phyloP scores from a whole-genome alignment of 2,797 vertebrate genomes.

The Scolopax bukidnonensis region DNA sequence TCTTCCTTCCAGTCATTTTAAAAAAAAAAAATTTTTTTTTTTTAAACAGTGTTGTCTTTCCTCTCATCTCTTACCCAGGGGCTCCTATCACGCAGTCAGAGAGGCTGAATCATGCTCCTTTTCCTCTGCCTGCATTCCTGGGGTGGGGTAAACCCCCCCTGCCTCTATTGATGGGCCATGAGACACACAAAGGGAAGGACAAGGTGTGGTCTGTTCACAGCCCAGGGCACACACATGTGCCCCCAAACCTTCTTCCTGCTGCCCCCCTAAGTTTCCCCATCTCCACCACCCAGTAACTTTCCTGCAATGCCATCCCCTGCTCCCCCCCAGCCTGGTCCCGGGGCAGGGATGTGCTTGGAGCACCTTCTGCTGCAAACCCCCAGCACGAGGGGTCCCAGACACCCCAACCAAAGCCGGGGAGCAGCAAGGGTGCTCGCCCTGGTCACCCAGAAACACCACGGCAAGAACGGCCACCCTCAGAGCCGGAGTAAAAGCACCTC shows the following conservation, averaged over 20 bases:
- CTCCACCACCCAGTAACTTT: neutral
- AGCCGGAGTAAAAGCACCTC: fast-evolving
- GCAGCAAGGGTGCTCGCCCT: neutral
- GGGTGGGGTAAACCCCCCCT: neutral
- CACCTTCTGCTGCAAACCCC: neutral
- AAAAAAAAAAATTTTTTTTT: no score
- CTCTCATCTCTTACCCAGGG: neutral
- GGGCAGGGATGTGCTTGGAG: neutral
- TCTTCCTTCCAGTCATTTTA: neutral
- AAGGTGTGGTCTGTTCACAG: neutral
- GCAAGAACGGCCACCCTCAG: fast-evolving
- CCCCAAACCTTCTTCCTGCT: neutral
- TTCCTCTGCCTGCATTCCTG: neutral
- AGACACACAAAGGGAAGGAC: neutral
- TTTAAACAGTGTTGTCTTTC: neutral
- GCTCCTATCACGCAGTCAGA: neutral
- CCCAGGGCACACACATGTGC: neutral
- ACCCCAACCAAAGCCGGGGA: neutral
- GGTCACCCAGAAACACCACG: neutral
- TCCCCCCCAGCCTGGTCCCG: neutral
- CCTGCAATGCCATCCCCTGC: neutral
- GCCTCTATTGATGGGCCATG: neutral
- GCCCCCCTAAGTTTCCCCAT: neutral
- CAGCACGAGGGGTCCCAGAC: fast-evolving
- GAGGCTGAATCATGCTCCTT: neutral